Evolutionary conservation across 2,888 invertebrate genomes (phyloP).

Genomic region (Agonopterix arenella): DNA sequence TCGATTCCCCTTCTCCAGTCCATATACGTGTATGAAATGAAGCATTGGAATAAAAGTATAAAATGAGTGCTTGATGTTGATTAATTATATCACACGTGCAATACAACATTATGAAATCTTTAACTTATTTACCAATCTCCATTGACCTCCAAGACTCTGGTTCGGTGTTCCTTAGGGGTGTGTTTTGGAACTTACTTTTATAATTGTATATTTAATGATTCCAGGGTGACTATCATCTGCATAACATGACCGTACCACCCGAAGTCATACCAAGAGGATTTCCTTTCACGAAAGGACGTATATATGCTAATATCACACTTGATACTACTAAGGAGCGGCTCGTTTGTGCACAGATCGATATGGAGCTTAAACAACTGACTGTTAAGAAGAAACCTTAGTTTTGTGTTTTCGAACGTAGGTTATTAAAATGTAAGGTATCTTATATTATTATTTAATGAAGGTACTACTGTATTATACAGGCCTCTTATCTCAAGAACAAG

Average conservation of each 20-base stretch:
- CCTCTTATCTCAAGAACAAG: too few relatives aligned
- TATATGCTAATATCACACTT: slow-evolving; percentile 4
- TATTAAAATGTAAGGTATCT: too few relatives aligned
- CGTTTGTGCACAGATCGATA: slow-evolving; percentile 6
- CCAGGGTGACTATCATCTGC: slow-evolving; percentile 10
- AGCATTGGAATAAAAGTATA: neutral
- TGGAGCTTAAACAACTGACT: slow-evolving; percentile 9
- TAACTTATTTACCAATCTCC: neutral
- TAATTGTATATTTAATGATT: neutral
- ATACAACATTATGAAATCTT: neutral
- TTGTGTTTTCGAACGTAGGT: too few relatives aligned
- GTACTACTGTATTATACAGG: too few relatives aligned
- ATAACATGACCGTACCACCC: slow-evolving; percentile 10
- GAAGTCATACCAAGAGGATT: slow-evolving; percentile 7
- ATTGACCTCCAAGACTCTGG: neutral
- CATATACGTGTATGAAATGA: neutral
- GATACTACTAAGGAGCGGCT: neutral
- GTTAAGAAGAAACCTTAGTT: neutral
- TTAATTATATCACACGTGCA: too few relatives aligned
- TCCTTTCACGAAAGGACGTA: slow-evolving; percentile 12
- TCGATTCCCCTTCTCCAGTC: neutral
- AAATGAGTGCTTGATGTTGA: too few relatives aligned
- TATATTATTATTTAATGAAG: too few relatives aligned
- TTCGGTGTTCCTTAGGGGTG: neutral
- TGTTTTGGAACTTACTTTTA: neutral